Percentiles rank a stretch among this genome's conserved stretches.
Evolutionary conservation across 2,888 invertebrate species (phyloP).

Genomic region (Spodoptera littoralis): DNA sequence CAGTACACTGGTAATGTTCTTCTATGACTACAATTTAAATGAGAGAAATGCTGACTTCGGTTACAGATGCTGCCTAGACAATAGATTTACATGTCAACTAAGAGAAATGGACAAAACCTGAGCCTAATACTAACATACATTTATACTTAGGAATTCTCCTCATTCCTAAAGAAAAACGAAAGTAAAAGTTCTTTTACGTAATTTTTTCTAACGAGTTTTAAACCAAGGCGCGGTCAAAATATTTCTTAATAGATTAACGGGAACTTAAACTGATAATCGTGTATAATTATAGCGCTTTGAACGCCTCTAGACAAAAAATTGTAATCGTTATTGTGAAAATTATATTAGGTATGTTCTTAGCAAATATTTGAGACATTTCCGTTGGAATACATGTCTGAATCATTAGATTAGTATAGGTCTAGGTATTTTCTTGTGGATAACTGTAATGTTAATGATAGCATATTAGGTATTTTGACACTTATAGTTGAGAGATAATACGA

Average conservation of each 20-base stretch:
- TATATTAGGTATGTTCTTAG: neutral
- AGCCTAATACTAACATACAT: slow-evolving; percentile 18
- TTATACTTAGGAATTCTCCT: slow-evolving; percentile 22
- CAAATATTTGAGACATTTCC: slow-evolving; percentile 38
- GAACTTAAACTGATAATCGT: slow-evolving; percentile 24
- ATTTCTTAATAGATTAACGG: slow-evolving; percentile 12
- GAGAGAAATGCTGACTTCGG: slow-evolving; percentile 28
- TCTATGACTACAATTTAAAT: slow-evolving; percentile 31
- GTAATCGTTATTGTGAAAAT: slow-evolving; percentile 21
- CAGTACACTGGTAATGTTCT: neutral
- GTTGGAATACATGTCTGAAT: slow-evolving; percentile 35
- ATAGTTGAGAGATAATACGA: too few species aligned
- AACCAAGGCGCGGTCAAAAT: slow-evolving; percentile 13
- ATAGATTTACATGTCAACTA: slow-evolving; percentile 42
- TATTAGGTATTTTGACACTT: neutral
- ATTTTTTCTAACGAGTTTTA: slow-evolving; percentile 8
- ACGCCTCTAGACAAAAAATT: slow-evolving; percentile 16
- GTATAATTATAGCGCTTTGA: slow-evolving; percentile 26
- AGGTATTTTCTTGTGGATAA: slow-evolving; percentile 30
- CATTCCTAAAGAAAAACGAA: slow-evolving; percentile 36
- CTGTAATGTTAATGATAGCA: slow-evolving; percentile 5
- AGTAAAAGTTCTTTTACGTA: slow-evolving; percentile 43
- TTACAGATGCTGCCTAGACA: slow-evolving; percentile 29
- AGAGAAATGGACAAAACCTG: slow-evolving; percentile 32
- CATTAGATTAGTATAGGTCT: slow-evolving; percentile 21